A percentile compares a stretch with the other conserved stretches of the same genome.
phyloP scores from a whole-genome alignment of 2,113 vertebrate species.

The Pitta sordida region DNA sequence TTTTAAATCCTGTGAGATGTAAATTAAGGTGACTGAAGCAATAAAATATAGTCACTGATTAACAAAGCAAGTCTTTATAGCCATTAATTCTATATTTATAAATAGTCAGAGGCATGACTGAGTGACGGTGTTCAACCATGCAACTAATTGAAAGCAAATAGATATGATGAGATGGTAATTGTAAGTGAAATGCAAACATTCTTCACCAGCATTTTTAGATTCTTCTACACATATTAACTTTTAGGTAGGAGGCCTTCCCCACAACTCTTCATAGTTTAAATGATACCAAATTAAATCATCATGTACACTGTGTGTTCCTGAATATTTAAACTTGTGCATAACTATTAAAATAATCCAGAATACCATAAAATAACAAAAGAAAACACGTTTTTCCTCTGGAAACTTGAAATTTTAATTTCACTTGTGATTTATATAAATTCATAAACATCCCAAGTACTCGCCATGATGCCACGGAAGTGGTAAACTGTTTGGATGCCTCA shows the following conservation, averaged over 20 bases:
- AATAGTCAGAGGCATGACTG: not conserved
- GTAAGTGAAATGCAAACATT: slow-evolving; percentile 38
- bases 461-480: not conserved
- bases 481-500: not conserved
- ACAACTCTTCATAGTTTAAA: not conserved
- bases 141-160: slow-evolving; percentile 60
- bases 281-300: not conserved
- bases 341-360: not conserved
- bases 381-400: not conserved
- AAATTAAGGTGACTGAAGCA: not conserved
- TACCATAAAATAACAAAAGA: not conserved
- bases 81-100: slow-evolving; percentile 21
- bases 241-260: not conserved
- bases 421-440: not conserved
- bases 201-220: not conserved
- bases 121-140: not conserved
- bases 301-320: not conserved
- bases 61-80: slow-evolving; percentile 12
- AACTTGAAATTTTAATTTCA: not conserved
- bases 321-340: not conserved
- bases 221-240: not conserved
- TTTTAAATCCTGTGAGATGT: not conserved
- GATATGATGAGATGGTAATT: slow-evolving; percentile 7
- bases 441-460: not conserved
- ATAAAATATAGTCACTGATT: slow-evolving; percentile 16